A percentile compares a stretch with the other conserved stretches of the same genome.
These are phyloP conservation scores for Rhopalosiphum padi DNA, from an alignment of 1,140 invertebrate genomes.

Conservation along the genomic window DNA sequence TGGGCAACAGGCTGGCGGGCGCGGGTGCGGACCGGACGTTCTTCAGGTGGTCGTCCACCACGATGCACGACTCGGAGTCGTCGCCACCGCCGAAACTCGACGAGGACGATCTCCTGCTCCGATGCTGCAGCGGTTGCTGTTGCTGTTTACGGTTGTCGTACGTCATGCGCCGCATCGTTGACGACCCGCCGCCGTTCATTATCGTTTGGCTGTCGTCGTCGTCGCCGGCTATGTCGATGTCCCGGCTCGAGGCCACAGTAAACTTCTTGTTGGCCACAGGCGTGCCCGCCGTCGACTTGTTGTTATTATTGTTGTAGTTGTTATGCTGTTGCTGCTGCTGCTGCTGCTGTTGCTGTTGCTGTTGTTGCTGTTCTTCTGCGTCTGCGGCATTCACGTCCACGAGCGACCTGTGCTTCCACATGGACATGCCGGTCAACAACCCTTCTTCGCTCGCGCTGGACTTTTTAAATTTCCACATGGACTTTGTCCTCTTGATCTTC, in stretches of 20 bases:
- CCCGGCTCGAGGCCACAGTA: conserved; percentile 47
- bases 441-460: conserved; percentile 74
- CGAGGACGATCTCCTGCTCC: conserved; percentile 58
- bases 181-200: conserved; percentile 60
- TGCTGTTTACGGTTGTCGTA: conserved; percentile 12
- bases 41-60: conserved; percentile 74
- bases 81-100: conserved; percentile 60
- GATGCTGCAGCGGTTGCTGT: conserved; percentile 7
- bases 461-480: conserved; percentile 80
- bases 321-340: conserved; percentile 58
- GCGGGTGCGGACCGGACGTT: conserved; percentile 60
- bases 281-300: conserved; percentile 59
- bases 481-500: conserved; percentile 78
- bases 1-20: conserved; percentile 59
- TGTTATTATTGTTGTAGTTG: conserved; percentile 62
- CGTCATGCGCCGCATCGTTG: neutral
- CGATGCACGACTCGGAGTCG: conserved; percentile 70
- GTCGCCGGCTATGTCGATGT: conserved; percentile 58
- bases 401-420: conserved; percentile 84
- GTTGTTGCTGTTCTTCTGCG: conserved; percentile 61
- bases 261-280: conserved; percentile 59
- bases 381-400: conserved; percentile 72
- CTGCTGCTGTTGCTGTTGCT: conserved; percentile 62
- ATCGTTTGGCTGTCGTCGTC: conserved; percentile 59
- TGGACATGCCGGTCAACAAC: conserved; percentile 80